A percentile compares a stretch with the other conserved stretches of the same genome.
Conservation (phyloP, 2,113 vertebrate species). For the Myodes glareolus region DNA sequence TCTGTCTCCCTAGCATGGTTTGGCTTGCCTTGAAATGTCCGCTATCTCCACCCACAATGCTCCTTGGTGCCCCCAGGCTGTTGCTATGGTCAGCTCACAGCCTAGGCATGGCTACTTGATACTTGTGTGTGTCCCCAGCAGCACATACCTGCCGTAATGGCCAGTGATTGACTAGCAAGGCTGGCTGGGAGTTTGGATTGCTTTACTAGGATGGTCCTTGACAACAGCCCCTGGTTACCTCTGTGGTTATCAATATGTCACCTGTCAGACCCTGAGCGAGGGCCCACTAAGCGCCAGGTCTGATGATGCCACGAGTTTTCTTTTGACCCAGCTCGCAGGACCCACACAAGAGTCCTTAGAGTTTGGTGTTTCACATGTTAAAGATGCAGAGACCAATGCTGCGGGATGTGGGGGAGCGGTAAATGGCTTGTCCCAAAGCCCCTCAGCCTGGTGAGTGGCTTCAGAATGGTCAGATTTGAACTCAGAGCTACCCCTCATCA, state of each 20-base stretch:
- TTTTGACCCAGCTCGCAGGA: background rate
- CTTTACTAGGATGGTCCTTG: background rate
- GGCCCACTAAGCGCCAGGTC: background rate
- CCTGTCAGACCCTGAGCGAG: background rate
- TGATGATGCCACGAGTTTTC: background rate
- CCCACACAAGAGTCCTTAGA: background rate
- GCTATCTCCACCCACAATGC: background rate
- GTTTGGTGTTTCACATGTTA: background rate
- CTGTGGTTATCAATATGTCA: background rate
- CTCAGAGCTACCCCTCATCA: background rate
- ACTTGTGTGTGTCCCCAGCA: background rate
- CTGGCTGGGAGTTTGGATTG: background rate
- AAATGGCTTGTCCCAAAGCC: background rate
- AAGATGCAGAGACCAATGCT: background rate
- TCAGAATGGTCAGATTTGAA: background rate
- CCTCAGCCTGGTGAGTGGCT: background rate
- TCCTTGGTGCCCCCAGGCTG: background rate
- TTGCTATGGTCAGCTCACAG: background rate
- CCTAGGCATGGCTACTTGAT: background rate
- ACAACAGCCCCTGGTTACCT: background rate
- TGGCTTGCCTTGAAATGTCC: background rate
- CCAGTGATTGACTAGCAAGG: background rate
- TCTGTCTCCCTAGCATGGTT: background rate
- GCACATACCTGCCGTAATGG: background rate
- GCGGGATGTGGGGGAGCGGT: background rate